Base-by-base conservation (phyloP, 1,140 invertebrate genomes). In the Trypoxylus dichotomus region DNA sequence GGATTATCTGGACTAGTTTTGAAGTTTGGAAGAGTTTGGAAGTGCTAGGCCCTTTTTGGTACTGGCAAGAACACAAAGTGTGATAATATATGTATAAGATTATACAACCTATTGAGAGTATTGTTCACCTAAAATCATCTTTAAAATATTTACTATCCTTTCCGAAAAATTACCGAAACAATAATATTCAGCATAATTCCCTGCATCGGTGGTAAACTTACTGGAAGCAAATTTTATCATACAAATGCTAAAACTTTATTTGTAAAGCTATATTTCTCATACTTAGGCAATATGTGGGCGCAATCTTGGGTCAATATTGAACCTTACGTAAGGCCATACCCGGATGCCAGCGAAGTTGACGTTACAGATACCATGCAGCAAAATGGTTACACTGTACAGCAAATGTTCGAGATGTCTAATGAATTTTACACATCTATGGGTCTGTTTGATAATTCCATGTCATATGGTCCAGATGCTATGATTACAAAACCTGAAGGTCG, bases 261-360 rank as follows among this genome's bases (percentile, higher is more conserved):
- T 3, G 1, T 58, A 58, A 58, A n/a, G 7, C 7, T 19, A 21
- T 58, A 11, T 75, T 19, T 21, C 32, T 13, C 13, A 10, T 54
- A 37, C 10, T 32, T 82, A 93, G 94, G 95, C 27, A 96, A 97
- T 82, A 95, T 97, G 93, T 97, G 96, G 96, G 94, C 93, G 0
- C 95, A 97, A 86, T 89, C 90, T 0, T 98, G 96, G 96, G 87
- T 87, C n/a, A 93, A 94, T 80, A 90, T 97, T 37, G 91, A 89
- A 72, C 87, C 92, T 11, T 88, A 94, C 10, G 91, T 91, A 0
- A 88, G 90, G 8, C 96, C 96, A 0, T 96, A 91, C 85, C 93
- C 93, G 0, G 89, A 92, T 10, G 93, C 92, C 79, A 88, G 91
- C 15, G 87, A 91, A 37, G 87, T 94, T 0, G 93, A 96, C 85